Percentiles rank a stretch among this genome's conserved stretches.
phyloP scores from a whole-genome alignment of 2,888 invertebrate genomes.

The Yponomeuta cagnagella region DNA sequence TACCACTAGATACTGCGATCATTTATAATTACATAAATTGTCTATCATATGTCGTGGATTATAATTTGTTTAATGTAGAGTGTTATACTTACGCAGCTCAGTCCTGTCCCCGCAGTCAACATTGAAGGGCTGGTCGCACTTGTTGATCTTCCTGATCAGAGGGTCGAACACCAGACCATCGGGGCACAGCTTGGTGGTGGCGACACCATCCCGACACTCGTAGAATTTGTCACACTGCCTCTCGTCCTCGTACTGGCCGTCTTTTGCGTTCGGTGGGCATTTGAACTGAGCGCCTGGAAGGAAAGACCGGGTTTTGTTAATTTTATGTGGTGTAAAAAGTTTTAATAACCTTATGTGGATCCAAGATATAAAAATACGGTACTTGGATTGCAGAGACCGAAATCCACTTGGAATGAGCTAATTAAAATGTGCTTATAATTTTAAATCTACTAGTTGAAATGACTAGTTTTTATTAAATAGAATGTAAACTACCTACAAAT shows the following conservation, averaged over 20 bases:
- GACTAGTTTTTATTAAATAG: too few species aligned
- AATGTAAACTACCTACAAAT: too few species aligned
- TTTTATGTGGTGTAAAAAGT: background rate
- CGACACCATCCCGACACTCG: constrained; percentile 83
- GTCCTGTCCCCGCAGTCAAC: constrained; percentile 92
- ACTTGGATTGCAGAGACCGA: too few species aligned
- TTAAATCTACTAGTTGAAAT: too few species aligned
- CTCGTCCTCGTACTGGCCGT: constrained; percentile 87
- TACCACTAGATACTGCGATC: too few species aligned
- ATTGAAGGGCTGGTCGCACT: constrained; percentile 95
- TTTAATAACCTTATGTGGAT: background rate
- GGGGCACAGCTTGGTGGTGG: constrained; percentile 86
- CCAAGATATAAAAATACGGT: too few species aligned
- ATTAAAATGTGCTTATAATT: too few species aligned
- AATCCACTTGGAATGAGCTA: background rate
- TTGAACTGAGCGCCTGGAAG: constrained; percentile 74
- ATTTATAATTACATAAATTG: too few species aligned
- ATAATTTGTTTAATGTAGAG: background rate
- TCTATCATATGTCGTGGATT: too few species aligned
- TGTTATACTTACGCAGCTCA: constrained; percentile 88
- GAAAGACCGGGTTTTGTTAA: constrained; percentile 19
- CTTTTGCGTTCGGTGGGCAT: constrained; percentile 85
- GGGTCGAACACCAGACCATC: constrained; percentile 94
- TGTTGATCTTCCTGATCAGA: constrained; percentile 88
- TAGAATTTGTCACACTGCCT: constrained; percentile 92